Percentiles rank a stretch among this genome's conserved stretches.
Evolutionary conservation across 92 coral and sea anemone species (phyloP).

Genomic region (Chrysogorgia sp.): DNA sequence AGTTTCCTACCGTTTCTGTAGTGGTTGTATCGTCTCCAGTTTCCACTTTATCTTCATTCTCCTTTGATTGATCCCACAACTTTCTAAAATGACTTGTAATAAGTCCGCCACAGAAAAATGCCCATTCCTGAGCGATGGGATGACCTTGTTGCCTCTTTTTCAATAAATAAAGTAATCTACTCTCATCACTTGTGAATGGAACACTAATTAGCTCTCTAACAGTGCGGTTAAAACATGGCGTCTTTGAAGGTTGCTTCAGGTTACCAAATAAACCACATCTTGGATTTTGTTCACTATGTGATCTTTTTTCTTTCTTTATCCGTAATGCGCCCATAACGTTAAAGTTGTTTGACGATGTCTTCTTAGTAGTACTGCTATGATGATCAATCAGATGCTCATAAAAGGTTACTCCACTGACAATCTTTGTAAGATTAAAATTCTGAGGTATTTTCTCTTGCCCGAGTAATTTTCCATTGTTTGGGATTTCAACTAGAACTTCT

Average conservation of each 20-base stretch:
- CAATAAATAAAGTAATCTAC: constrained; percentile 32
- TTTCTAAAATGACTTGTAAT: constrained; percentile 79
- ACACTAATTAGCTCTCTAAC: constrained; percentile 43
- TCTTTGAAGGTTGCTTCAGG: background rate
- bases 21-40: background rate
- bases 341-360: background rate
- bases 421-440: background rate
- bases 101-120: constrained; percentile 37
- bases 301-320: background rate
- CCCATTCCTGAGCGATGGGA: constrained; percentile 50
- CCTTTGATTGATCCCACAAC: constrained; percentile 70
- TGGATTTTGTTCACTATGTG: background rate
- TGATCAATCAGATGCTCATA: background rate
- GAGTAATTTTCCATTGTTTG: background rate
- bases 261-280: background rate
- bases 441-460: background rate
- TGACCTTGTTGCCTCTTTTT: constrained; percentile 43
- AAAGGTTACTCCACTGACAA: constrained; percentile 10
- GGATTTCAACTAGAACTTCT: background rate
- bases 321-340: background rate
- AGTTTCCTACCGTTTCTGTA: background rate
- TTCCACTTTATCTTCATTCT: constrained; percentile 32
- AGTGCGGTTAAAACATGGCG: constrained; percentile 33
- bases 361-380: background rate
- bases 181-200: constrained; percentile 44